phyloP scores from a whole-genome alignment of 2,888 invertebrate genomes.

The Chaitophorus viminalis region DNA sequence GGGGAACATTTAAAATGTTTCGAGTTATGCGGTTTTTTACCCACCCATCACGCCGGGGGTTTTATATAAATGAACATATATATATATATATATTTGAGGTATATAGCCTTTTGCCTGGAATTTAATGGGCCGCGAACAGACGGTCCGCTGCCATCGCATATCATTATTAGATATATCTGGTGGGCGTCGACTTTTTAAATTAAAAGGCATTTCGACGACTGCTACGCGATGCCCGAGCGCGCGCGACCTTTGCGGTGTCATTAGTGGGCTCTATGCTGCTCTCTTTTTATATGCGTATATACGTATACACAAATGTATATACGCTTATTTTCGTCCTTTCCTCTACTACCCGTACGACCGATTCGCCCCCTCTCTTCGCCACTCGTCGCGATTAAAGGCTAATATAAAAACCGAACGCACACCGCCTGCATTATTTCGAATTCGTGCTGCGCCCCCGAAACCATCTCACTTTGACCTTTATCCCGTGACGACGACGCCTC shows the following conservation, averaged over 20 bases:
- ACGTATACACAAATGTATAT: background rate
- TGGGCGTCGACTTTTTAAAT: slow-evolving; percentile 61
- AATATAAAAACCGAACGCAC: slow-evolving; percentile 24
- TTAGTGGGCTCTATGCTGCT: slow-evolving; percentile 53
- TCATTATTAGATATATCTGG: slow-evolving; percentile 58
- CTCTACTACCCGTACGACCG: background rate
- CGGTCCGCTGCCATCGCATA: slow-evolving; percentile 12
- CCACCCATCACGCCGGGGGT: background rate
- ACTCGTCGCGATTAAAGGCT: slow-evolving; percentile 36
- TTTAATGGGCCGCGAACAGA: slow-evolving; percentile 55
- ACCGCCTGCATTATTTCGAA: slow-evolving; percentile 5
- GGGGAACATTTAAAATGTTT: slow-evolving; percentile 59
- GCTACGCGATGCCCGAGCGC: slow-evolving; percentile 8
- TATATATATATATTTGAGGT: background rate
- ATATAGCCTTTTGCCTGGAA: slow-evolving; percentile 44
- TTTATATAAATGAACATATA: background rate
- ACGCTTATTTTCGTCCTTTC: slow-evolving; percentile 14
- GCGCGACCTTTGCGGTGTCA: slow-evolving; percentile 60
- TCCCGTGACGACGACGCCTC: slow-evolving; percentile 43
- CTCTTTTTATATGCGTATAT: background rate
- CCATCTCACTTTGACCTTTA: slow-evolving; percentile 59
- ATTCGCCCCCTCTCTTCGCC: background rate
- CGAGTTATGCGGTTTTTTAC: slow-evolving; percentile 55
- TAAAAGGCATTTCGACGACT: slow-evolving; percentile 57
- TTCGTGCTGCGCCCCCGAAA: slow-evolving; percentile 39